phyloP scores from a whole-genome alignment of 2,113 vertebrate species.

The Cyrtonyx montezumae region DNA sequence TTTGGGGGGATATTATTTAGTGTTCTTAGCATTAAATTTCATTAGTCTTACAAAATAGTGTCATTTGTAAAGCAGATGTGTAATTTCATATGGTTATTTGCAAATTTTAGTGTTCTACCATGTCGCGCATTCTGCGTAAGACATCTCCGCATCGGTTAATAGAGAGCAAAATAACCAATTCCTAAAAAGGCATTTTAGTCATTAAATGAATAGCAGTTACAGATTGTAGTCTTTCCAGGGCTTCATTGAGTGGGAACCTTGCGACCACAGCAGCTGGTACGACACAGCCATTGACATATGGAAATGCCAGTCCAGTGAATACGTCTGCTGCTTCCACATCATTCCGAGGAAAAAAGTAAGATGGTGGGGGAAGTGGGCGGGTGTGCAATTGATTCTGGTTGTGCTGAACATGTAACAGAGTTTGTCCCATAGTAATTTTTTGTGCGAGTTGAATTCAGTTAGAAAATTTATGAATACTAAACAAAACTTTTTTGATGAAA shows the following conservation, averaged over 20 bases:
- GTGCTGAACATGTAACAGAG: neutral
- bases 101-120: neutral
- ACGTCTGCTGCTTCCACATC: neutral
- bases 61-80: neutral
- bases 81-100: neutral
- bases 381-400: neutral
- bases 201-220: neutral
- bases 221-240: conserved; percentile 70
- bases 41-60: neutral
- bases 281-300: conserved; percentile 36
- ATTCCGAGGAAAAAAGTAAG: conserved; percentile 83
- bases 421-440: neutral
- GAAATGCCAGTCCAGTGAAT: conserved; percentile 49
- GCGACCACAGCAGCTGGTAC: conserved; percentile 15
- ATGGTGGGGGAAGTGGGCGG: neutral
- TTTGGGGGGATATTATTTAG: neutral
- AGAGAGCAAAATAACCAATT: neutral
- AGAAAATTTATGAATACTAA: neutral
- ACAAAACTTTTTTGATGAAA: neutral
- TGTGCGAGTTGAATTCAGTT: neutral
- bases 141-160: neutral
- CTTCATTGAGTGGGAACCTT: conserved; percentile 28
- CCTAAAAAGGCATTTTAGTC: neutral
- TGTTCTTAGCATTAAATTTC: neutral
- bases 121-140: neutral